phyloP scores from a whole-genome alignment of 2,888 invertebrate genomes.

The Apoda limacodes region DNA sequence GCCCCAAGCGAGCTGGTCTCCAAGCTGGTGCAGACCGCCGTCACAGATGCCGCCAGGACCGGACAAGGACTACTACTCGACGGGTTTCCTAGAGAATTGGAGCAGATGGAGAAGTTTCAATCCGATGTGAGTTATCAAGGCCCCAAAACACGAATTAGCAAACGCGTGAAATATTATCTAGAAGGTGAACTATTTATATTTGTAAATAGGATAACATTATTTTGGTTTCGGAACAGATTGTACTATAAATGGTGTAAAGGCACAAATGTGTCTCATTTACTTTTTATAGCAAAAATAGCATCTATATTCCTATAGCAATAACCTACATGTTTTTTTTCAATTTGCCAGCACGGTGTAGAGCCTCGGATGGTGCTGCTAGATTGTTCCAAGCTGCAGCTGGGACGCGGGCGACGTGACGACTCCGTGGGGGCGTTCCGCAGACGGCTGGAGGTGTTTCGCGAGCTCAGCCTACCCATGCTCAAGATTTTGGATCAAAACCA shows the following conservation, averaged over 20 bases:
- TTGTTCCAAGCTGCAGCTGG: slow-evolving; percentile 90
- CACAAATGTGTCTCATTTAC: too few relatives aligned
- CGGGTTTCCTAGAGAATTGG: slow-evolving; percentile 92
- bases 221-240: too few relatives aligned
- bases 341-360: slow-evolving; percentile 78
- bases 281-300: too few relatives aligned
- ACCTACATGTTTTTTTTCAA: too few relatives aligned
- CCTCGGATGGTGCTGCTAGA: slow-evolving; percentile 89
- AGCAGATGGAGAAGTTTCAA: slow-evolving; percentile 90
- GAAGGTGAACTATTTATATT: too few relatives aligned
- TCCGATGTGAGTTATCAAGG: slow-evolving; percentile 69
- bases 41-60: slow-evolving; percentile 63
- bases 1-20: slow-evolving; percentile 83
- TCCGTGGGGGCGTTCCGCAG: slow-evolving; percentile 87
- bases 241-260: too few relatives aligned
- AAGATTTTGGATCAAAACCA: slow-evolving; percentile 85
- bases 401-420: slow-evolving; percentile 86
- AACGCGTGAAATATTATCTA: too few relatives aligned
- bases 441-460: slow-evolving; percentile 87
- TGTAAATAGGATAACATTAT: too few relatives aligned
- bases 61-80: slow-evolving; percentile 90
- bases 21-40: slow-evolving; percentile 78
- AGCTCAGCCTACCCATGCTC: slow-evolving; percentile 89
- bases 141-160: slow-evolving; percentile 4
- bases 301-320: too few relatives aligned